These are phyloP conservation scores for Mungos mungo DNA, from an alignment of 2,113 vertebrate genomes.

Conservation along the genomic window DNA sequence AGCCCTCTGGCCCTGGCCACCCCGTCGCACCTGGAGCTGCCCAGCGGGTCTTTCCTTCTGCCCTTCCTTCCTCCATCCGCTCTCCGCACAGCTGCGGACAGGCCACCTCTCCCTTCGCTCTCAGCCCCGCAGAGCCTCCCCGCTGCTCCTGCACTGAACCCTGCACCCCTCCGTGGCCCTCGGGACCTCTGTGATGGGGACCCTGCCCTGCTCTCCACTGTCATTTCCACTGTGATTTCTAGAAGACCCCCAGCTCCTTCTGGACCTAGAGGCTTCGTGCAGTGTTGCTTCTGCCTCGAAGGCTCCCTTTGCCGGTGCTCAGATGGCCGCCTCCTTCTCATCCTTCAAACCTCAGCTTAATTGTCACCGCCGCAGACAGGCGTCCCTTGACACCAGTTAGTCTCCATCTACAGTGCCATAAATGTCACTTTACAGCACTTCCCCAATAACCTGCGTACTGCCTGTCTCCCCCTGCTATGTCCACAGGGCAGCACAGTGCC, in stretches of 20 bases:
- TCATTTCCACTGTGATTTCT: neutral
- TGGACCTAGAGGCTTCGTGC: neutral
- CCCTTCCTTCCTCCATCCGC: neutral
- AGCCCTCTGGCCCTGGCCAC: neutral
- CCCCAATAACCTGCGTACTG: neutral
- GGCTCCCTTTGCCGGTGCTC: neutral
- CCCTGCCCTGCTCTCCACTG: neutral
- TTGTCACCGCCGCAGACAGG: neutral
- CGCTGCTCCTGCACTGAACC: neutral
- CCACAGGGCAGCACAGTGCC: neutral
- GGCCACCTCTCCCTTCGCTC: neutral
- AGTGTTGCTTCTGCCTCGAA: neutral
- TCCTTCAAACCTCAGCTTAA: neutral
- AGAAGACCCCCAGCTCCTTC: neutral
- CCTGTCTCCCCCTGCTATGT: neutral
- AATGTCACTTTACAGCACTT: neutral
- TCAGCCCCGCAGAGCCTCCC: neutral
- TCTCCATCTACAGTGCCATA: neutral
- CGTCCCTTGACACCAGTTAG: slow-evolving; percentile 7
- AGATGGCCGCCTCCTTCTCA: neutral
- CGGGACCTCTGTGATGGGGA: fast-evolving
- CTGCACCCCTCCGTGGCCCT: neutral
- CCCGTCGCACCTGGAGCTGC: neutral
- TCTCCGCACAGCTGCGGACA: neutral
- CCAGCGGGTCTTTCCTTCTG: neutral